These are phyloP conservation scores for Pollenia labialis DNA, from an alignment of 2,888 invertebrate species.

Conservation along the genomic window DNA sequence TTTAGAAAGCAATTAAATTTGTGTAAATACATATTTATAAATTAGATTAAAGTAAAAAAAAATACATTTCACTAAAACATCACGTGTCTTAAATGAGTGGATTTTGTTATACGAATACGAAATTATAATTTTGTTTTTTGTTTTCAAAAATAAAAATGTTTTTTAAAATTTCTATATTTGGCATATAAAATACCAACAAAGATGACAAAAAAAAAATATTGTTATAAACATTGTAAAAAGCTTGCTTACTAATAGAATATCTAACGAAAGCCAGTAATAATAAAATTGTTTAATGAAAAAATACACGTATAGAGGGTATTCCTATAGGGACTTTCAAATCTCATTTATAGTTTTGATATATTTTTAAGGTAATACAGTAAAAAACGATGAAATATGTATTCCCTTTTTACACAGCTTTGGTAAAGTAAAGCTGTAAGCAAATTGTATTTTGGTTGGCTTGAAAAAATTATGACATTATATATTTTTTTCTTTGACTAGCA, in stretches of 20 bases:
- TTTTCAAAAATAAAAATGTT: neutral
- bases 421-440: too few relatives aligned
- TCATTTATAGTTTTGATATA: too few relatives aligned
- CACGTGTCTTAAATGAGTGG: conserved; percentile 33
- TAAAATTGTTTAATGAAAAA: too few relatives aligned
- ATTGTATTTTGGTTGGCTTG: too few relatives aligned
- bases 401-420: too few relatives aligned
- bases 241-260: neutral
- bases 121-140: neutral
- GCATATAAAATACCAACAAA: neutral
- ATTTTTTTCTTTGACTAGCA: too few relatives aligned
- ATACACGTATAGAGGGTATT: too few relatives aligned
- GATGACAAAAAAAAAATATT: neutral
- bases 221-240: neutral
- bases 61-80: conserved; percentile 4
- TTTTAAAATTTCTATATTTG: conserved; percentile 11
- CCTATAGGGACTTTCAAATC: too few relatives aligned
- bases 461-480: too few relatives aligned
- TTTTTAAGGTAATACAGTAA: too few relatives aligned
- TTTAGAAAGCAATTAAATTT: conserved; percentile 27
- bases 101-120: conserved; percentile 14
- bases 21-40: neutral
- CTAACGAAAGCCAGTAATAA: neutral
- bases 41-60: conserved; percentile 2
- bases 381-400: too few relatives aligned